Percentiles rank a stretch among this genome's conserved stretches.
phyloP scores from a whole-genome alignment of 2,113 vertebrate genomes.

The Proterorhinus semilunaris region DNA sequence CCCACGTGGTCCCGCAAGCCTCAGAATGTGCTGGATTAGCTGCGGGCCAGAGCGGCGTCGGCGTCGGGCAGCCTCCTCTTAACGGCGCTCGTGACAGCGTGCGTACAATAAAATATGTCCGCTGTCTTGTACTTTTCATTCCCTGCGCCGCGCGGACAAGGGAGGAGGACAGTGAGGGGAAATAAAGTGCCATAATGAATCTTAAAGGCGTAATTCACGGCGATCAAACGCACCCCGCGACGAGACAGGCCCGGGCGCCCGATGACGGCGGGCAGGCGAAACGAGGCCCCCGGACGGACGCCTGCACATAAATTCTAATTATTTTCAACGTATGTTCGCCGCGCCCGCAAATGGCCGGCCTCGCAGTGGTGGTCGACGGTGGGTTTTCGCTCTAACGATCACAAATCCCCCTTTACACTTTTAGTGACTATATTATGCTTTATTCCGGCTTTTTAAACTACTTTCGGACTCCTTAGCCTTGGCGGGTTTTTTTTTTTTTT shows the following conservation, averaged over 20 bases:
- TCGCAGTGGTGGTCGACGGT: slow-evolving; percentile 60
- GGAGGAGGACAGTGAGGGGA: slow-evolving; percentile 72
- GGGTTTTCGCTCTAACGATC: slow-evolving; percentile 54
- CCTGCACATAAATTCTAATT: slow-evolving; percentile 77
- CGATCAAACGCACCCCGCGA: slow-evolving; percentile 74
- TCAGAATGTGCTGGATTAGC: slow-evolving; percentile 9
- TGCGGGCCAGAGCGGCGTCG: slow-evolving; percentile 27
- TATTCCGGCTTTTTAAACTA: background rate
- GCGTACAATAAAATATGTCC: slow-evolving; percentile 75
- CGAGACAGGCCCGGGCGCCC: slow-evolving; percentile 76
- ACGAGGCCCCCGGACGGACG: slow-evolving; percentile 61
- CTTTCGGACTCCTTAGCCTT: background rate
- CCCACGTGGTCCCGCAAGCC: background rate
- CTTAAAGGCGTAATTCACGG: slow-evolving; percentile 78
- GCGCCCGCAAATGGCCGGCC: slow-evolving; percentile 68
- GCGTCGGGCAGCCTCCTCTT: slow-evolving; percentile 45
- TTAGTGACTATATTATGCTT: slow-evolving; percentile 26
- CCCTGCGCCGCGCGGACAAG: slow-evolving; percentile 64
- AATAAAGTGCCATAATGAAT: slow-evolving; percentile 81
- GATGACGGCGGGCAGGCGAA: slow-evolving; percentile 55
- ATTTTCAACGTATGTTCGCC: slow-evolving; percentile 64
- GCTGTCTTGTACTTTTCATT: slow-evolving; percentile 75
- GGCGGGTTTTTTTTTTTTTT: no score
- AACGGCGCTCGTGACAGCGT: slow-evolving; percentile 65
- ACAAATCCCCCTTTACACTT: slow-evolving; percentile 56